These are phyloP conservation scores for Turnix velox DNA, from an alignment of 2,113 vertebrate species.

Conservation along the genomic window DNA sequence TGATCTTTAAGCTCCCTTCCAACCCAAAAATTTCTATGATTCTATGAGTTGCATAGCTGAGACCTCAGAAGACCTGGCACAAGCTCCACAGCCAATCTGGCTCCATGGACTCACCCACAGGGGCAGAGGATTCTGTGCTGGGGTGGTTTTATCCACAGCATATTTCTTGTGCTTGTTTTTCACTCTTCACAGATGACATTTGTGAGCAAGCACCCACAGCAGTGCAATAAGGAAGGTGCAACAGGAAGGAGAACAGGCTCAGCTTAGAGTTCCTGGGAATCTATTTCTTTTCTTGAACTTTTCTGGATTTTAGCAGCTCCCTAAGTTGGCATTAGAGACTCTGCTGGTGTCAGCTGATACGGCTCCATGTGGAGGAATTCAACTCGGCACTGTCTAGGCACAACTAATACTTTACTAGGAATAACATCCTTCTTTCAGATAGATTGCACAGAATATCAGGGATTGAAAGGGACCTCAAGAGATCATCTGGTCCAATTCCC, in stretches of 20 bases:
- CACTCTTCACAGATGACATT: neutral
- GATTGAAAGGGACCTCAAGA: too few relatives aligned
- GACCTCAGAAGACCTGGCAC: neutral
- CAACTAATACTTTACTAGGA: neutral
- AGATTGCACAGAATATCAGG: too few relatives aligned
- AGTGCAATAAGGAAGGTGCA: neutral
- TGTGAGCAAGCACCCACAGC: neutral
- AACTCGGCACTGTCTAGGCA: neutral
- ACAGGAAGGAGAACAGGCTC: neutral
- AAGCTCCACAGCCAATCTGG: fast-evolving
- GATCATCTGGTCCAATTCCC: too few relatives aligned
- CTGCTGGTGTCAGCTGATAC: neutral
- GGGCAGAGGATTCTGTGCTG: fast-evolving
- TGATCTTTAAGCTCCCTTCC: too few relatives aligned
- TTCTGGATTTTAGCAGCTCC: neutral
- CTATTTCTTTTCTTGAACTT: neutral
- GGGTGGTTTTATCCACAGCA: neutral
- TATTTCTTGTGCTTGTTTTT: neutral
- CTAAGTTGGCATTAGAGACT: neutral
- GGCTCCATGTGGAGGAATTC: neutral
- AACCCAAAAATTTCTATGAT: too few relatives aligned
- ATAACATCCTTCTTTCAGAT: neutral
- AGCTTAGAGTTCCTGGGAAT: fast-evolving
- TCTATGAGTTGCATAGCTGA: fast-evolving
- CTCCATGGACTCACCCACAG: fast-evolving